These are phyloP conservation scores for Archilochus colubris DNA, from an alignment of 2,113 vertebrate genomes.

Conservation along the genomic window DNA sequence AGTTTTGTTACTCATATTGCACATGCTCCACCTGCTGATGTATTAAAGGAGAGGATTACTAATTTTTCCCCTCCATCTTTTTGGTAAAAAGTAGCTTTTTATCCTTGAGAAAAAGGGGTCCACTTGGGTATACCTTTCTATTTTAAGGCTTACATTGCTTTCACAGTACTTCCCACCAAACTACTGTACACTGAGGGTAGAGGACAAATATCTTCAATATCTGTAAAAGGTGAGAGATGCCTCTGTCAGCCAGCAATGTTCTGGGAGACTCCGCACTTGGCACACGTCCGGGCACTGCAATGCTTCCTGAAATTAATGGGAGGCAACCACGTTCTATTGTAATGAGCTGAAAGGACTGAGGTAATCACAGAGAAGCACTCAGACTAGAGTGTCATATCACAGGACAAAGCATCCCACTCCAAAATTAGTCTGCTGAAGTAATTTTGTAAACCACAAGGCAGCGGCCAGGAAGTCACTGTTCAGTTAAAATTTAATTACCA, in stretches of 20 bases:
- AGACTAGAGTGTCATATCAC: neutral
- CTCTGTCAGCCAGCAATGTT: neutral
- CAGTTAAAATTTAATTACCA: neutral
- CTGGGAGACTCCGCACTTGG: neutral
- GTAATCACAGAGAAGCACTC: neutral
- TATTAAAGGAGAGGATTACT: neutral
- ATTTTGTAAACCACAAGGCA: neutral
- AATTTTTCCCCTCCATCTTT: neutral
- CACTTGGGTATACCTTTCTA: neutral
- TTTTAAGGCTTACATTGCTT: constrained; percentile 11
- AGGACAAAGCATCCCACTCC: neutral
- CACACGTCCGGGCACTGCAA: neutral
- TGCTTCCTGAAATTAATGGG: constrained; percentile 24
- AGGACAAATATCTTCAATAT: neutral
- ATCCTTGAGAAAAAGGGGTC: neutral
- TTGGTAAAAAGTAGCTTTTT: neutral
- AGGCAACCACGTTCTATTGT: neutral
- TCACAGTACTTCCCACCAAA: neutral
- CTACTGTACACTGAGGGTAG: neutral
- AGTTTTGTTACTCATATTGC: neutral
- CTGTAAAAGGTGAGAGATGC: constrained; percentile 25
- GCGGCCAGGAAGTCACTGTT: neutral
- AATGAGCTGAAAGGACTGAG: neutral
- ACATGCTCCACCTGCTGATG: neutral
- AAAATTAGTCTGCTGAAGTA: neutral